Evolutionary conservation across 2,888 invertebrate species (phyloP).

Genomic region (Caenorhabditis wallacei): DNA sequence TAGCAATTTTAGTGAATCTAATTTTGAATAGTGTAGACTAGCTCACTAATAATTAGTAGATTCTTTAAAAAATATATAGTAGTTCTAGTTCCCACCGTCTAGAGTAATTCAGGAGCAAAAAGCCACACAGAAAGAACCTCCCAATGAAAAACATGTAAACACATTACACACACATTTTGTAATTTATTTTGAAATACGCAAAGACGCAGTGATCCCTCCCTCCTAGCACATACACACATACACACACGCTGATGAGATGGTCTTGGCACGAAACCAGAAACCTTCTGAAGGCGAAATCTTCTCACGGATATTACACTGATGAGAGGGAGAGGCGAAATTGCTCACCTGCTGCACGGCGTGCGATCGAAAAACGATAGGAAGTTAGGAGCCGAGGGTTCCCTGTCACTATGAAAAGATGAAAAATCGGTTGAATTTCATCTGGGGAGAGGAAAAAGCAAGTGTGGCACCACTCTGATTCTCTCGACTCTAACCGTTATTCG

Average conservation of each 20-base stretch:
- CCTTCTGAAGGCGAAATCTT: conserved; percentile 31
- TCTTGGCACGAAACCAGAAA: conserved; percentile 42
- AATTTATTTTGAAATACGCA: conserved; percentile 38
- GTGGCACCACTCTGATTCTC: conserved; percentile 25
- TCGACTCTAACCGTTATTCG: neutral
- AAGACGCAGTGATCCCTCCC: neutral
- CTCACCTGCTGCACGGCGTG: conserved; percentile 48
- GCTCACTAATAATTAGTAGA: too few relatives aligned
- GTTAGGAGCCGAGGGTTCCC: conserved; percentile 14
- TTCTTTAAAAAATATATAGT: too few relatives aligned
- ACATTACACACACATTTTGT: conserved; percentile 39
- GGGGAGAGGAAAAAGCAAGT: conserved; percentile 32
- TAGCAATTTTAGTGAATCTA: too few relatives aligned
- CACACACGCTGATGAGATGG: conserved; percentile 1
- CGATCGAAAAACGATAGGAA: conserved; percentile 27
- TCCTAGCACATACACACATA: too few relatives aligned
- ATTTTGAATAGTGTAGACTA: too few relatives aligned
- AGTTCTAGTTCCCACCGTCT: too few relatives aligned
- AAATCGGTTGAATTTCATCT: conserved; percentile 42
- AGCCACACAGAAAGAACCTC: conserved; percentile 11
- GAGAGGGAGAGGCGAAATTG: conserved; percentile 9
- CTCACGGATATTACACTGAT: conserved; percentile 61
- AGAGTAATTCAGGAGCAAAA: neutral
- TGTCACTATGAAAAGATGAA: conserved; percentile 41
- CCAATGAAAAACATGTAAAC: conserved; percentile 32